Conservation (phyloP, 64 coral and sea anemone species). For the Montipora efflorescens region DNA sequence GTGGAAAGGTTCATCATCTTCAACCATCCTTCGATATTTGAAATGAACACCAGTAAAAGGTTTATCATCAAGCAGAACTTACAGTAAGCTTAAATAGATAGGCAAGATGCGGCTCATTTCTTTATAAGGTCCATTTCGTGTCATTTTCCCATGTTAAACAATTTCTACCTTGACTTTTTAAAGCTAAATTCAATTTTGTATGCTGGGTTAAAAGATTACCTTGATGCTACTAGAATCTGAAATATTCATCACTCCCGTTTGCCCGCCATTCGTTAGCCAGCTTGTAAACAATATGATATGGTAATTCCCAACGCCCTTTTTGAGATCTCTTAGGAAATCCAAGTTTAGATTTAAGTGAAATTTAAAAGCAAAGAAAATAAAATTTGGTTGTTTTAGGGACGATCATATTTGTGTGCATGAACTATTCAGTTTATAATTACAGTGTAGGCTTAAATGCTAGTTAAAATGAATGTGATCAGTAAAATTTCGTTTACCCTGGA, state of each 20-base stretch:
- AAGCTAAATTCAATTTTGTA: background rate
- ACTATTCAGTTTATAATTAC: background rate
- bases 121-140: background rate
- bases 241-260: background rate
- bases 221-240: background rate
- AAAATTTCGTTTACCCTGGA: background rate
- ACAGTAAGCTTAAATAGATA: no score
- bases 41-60: background rate
- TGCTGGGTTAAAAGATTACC: background rate
- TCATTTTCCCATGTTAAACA: background rate
- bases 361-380: background rate
- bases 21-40: background rate
- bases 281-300: constrained; percentile 41
- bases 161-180: background rate
- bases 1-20: no score
- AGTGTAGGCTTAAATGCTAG: background rate
- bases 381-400: background rate
- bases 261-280: background rate
- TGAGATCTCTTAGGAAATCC: background rate
- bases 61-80: no score
- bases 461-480: background rate
- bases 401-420: background rate
- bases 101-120: background rate
- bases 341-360: background rate
- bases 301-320: constrained; percentile 20